Evolutionary conservation across 2,113 vertebrate genomes (phyloP).

Genomic region (Empidonax alnorum): DNA sequence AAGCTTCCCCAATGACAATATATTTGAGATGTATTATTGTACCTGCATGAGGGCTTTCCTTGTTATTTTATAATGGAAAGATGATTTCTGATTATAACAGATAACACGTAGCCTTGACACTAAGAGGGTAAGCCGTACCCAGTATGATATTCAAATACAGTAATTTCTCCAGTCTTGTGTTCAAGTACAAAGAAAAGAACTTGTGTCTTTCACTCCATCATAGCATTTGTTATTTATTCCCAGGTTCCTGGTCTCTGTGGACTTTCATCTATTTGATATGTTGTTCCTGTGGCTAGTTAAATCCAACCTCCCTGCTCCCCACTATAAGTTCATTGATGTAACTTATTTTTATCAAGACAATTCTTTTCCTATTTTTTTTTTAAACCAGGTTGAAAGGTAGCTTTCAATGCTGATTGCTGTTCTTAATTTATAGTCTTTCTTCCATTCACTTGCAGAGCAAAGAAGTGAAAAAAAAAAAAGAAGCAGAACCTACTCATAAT

Average conservation of each 20-base stretch:
- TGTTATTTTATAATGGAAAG: background rate
- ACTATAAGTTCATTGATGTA: background rate
- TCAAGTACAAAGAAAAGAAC: background rate
- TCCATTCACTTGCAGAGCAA: background rate
- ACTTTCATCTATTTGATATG: background rate
- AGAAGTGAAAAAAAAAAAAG: background rate
- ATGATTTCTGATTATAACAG: background rate
- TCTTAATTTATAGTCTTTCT: background rate
- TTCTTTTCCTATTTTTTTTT: background rate
- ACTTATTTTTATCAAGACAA: background rate
- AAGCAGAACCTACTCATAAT: background rate
- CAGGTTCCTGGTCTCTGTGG: background rate
- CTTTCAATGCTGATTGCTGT: background rate
- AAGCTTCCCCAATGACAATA: background rate
- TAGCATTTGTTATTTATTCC: background rate
- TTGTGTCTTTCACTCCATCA: background rate
- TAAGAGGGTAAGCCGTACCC: background rate
- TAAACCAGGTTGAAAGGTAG: background rate
- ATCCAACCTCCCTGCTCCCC: background rate
- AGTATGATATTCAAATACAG: background rate
- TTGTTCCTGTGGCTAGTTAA: background rate
- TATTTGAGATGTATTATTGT: background rate
- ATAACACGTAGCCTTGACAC: background rate
- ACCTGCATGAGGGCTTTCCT: background rate
- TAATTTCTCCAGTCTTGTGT: background rate